A percentile compares a stretch with the other conserved stretches of the same genome.
Conservation (phyloP, 2,113 vertebrate species). For the Bubalus kerabau region DNA sequence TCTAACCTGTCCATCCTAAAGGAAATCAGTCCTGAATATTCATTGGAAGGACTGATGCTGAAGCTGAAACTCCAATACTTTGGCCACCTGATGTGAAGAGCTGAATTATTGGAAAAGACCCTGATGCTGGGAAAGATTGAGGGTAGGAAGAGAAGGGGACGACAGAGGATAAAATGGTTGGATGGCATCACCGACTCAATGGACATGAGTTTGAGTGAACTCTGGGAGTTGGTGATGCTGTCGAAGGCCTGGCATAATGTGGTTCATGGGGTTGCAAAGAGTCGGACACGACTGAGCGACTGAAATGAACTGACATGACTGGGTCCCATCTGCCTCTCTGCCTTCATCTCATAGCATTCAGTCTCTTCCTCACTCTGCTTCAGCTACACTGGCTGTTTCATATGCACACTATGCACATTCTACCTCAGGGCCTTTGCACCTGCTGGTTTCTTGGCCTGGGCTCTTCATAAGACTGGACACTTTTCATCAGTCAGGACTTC, state of each 20-base stretch:
- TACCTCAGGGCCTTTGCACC: background rate
- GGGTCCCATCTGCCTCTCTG: background rate
- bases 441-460: background rate
- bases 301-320: background rate
- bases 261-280: background rate
- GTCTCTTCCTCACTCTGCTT: background rate
- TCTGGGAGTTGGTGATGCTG: background rate
- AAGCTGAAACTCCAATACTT: background rate
- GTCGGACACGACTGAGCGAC: background rate
- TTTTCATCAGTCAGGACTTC: background rate
- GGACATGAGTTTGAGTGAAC: too few species aligned
- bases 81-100: background rate
- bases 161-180: too few species aligned
- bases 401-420: background rate
- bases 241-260: background rate
- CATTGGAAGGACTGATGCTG: background rate
- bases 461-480: too few species aligned
- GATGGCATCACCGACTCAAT: too few species aligned
- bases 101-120: background rate
- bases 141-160: too few species aligned
- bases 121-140: background rate
- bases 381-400: background rate
- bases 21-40: background rate
- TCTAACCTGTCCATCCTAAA: too few species aligned
- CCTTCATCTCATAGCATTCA: background rate